Evolutionary conservation across 2,888 invertebrate species (phyloP).

Genomic region (Lasioglossum lativentre): DNA sequence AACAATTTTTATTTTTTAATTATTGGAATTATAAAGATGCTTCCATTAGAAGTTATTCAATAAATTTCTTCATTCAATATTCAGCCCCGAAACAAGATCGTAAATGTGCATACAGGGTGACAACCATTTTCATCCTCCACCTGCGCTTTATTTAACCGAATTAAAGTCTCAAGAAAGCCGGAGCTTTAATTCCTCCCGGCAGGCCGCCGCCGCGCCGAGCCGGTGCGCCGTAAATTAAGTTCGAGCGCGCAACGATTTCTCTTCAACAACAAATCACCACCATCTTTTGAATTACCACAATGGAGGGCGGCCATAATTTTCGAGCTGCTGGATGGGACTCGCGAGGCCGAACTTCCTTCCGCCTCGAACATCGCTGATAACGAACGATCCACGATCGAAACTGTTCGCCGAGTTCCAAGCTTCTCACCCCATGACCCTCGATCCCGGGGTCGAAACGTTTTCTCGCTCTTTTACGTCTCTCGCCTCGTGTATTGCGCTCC

Average conservation of each 20-base stretch:
- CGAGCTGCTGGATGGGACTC: conserved; percentile 65
- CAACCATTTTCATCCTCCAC: background rate
- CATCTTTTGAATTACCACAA: conserved; percentile 63
- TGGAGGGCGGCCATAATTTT: conserved; percentile 67
- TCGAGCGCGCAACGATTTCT: conserved; percentile 53
- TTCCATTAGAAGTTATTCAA: no score
- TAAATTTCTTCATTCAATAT: no score
- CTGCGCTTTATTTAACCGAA: background rate
- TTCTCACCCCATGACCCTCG: background rate
- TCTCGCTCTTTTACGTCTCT: background rate
- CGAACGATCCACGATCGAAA: conserved; percentile 59
- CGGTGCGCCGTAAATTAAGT: conserved; percentile 42
- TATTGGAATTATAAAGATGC: no score
- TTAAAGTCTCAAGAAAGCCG: background rate
- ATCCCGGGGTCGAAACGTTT: background rate
- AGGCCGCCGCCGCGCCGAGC: background rate
- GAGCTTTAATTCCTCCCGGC: conserved; percentile 39
- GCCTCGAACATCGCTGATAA: conserved; percentile 42
- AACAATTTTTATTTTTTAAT: no score
- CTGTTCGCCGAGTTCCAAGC: conserved; percentile 10
- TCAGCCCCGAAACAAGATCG: background rate
- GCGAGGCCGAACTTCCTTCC: conserved; percentile 68
- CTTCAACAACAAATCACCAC: conserved; percentile 57
- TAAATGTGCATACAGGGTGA: background rate
- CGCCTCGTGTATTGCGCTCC: background rate